Evolutionary conservation across 2,888 invertebrate genomes (phyloP), one percentile per base, ranked within the genome.

Genomic region (Pardosa pseudoannulata): DNA sequence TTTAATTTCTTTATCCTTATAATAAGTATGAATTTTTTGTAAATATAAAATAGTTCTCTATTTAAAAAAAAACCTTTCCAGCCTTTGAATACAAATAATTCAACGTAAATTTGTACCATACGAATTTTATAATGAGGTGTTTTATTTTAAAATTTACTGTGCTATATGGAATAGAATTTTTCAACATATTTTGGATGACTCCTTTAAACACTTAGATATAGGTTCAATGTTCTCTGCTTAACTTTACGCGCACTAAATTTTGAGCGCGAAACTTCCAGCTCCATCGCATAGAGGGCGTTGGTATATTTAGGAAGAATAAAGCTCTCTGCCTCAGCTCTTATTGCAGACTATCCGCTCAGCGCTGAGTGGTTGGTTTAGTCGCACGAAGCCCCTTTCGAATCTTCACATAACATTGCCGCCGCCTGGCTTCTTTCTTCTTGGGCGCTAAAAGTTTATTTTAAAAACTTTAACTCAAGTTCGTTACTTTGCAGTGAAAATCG

Each of bases 261-360:
- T 16, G 23, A 36, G 67, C 67, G 67, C 36, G 36, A 28, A 50
- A 62, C 7, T 50, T 39, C 39, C 5, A 16, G 11, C 32, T 19
- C 68, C 16, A 6, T 50, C 72, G 23, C 11, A 56, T 7, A 75
- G 82, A 74, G 75, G 82, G 75, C 82, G 75, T 46, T 75, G 46
- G 5, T n/a, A 70, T 31, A 16, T 29, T 56, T 23, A 36, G 23
- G 27, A 46, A 70, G 70, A 62, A 70, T 71, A 70, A 70, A 82
- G 75, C 75, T 62, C 32, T 74, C 67, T 0, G n/a, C 41, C 31
- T 56, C 46, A 41, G 74, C 70, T 68, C 23, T 62, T 68, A 75
- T 75, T 67, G 36, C 72, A 70, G 70, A 75, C 70, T 68, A 50
- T 68, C 75, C 74, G 75, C 19, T 36, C 82, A 39, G 56, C 70